Percentiles rank a stretch among this genome's conserved stretches.
Evolutionary conservation across 2,888 invertebrate genomes (phyloP).

Genomic region (Osmoderma eremita): DNA sequence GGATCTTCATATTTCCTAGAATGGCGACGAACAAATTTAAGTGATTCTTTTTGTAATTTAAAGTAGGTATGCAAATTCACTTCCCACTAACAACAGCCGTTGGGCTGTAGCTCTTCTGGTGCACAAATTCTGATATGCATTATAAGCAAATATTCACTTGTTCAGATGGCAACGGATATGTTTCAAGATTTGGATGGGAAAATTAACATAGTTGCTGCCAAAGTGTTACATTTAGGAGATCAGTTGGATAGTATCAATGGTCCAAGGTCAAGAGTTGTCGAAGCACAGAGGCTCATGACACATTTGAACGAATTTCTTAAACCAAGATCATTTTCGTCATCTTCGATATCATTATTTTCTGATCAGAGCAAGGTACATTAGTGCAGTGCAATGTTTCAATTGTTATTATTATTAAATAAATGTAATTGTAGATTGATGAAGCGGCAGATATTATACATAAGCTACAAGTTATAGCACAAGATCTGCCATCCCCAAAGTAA

Average conservation of each 20-base stretch:
- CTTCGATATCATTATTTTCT: slow-evolving; percentile 86
- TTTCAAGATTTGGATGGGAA: slow-evolving; percentile 94
- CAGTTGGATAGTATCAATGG: slow-evolving; percentile 97
- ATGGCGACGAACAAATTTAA: too few species aligned
- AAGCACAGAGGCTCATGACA: slow-evolving; percentile 91
- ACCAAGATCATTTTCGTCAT: slow-evolving; percentile 84
- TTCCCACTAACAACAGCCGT: too few species aligned
- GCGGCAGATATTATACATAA: slow-evolving; percentile 98
- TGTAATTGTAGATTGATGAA: slow-evolving; percentile 78
- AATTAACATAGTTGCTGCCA: slow-evolving; percentile 96
- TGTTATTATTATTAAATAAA: slow-evolving; percentile 19
- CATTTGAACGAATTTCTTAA: slow-evolving; percentile 93
- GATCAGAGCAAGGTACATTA: slow-evolving; percentile 78
- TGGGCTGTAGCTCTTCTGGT: too few species aligned
- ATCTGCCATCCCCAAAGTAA: slow-evolving; percentile 85
- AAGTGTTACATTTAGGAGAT: slow-evolving; percentile 98
- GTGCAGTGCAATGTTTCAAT: not conserved
- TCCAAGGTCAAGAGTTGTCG: slow-evolving; percentile 92
- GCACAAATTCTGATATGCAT: too few species aligned
- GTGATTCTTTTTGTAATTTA: too few species aligned
- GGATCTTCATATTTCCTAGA: too few species aligned
- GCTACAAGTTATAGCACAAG: slow-evolving; percentile 93
- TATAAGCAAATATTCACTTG: slow-evolving; percentile 52
- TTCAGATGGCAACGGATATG: slow-evolving; percentile 80
- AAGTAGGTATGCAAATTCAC: too few species aligned